Conservation (phyloP, 2,113 vertebrate genomes). For the Athene cunicularia region DNA sequence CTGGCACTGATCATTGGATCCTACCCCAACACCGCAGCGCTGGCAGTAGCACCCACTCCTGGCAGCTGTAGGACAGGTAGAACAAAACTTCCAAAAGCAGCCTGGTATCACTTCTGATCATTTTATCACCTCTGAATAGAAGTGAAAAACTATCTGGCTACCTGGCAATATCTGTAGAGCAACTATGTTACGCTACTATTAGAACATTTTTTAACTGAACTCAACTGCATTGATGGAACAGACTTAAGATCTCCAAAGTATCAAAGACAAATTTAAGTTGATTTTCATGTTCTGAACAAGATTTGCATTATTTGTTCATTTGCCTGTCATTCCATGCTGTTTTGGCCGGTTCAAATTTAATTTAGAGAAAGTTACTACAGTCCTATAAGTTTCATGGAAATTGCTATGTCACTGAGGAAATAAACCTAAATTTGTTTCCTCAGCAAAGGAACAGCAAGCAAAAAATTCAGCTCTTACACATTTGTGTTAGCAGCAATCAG, state of each 20-base stretch:
- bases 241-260: not conserved
- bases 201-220: not conserved
- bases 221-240: not conserved
- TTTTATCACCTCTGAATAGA: not conserved
- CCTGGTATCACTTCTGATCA: not conserved
- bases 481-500: not conserved
- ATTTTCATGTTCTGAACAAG: not conserved
- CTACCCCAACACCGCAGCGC: not conserved
- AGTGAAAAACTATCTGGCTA: not conserved
- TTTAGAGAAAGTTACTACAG: not conserved
- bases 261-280: not conserved
- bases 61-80: too few species aligned
- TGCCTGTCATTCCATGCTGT: not conserved
- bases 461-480: not conserved
- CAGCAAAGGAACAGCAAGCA: not conserved
- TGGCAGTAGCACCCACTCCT: too few species aligned
- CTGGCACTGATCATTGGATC: too few species aligned
- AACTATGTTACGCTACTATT: accelerated
- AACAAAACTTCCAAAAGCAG: not conserved
- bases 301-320: not conserved
- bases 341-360: not conserved
- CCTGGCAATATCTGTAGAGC: not conserved
- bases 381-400: not conserved
- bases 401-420: not conserved
- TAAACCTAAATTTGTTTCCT: not conserved